Evolutionary conservation across 2,797 vertebrate species (phyloP).

Genomic region (Vultur gryphus): DNA sequence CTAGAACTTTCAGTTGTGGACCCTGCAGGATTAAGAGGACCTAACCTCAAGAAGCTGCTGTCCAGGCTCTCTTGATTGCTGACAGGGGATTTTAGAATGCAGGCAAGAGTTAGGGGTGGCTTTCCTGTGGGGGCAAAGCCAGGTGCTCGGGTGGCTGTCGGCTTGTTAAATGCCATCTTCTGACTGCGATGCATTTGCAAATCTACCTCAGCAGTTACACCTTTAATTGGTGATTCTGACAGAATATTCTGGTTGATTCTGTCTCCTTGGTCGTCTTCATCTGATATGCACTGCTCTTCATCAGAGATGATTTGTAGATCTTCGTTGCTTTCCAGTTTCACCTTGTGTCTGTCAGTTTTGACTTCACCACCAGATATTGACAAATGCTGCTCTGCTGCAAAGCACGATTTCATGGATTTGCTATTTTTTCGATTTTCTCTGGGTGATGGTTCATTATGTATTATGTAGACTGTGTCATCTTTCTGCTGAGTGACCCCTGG

Average conservation of each 20-base stretch:
- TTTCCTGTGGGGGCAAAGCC: not conserved
- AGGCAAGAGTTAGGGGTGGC: not conserved
- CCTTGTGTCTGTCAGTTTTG: fast-evolving
- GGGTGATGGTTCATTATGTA: not conserved
- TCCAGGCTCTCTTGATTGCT: not conserved
- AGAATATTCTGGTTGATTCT: not conserved
- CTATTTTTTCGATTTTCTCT: not conserved
- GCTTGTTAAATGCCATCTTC: not conserved
- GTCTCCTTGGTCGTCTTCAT: not conserved
- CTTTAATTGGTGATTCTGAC: not conserved
- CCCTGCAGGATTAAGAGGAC: not conserved
- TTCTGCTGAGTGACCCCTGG: not conserved
- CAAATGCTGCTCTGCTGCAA: not conserved
- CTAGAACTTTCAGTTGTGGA: not conserved
- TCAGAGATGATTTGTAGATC: not conserved
- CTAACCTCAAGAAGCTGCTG: not conserved
- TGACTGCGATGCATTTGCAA: not conserved
- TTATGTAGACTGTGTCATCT: not conserved
- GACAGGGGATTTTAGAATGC: not conserved
- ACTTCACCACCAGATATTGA: not conserved
- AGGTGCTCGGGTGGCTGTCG: not conserved
- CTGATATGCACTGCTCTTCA: not conserved
- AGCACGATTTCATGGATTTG: not conserved
- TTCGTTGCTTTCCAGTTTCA: not conserved
- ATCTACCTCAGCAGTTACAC: not conserved